phyloP scores from a whole-genome alignment of 1,140 invertebrate genomes.

The Homarus americanus region DNA sequence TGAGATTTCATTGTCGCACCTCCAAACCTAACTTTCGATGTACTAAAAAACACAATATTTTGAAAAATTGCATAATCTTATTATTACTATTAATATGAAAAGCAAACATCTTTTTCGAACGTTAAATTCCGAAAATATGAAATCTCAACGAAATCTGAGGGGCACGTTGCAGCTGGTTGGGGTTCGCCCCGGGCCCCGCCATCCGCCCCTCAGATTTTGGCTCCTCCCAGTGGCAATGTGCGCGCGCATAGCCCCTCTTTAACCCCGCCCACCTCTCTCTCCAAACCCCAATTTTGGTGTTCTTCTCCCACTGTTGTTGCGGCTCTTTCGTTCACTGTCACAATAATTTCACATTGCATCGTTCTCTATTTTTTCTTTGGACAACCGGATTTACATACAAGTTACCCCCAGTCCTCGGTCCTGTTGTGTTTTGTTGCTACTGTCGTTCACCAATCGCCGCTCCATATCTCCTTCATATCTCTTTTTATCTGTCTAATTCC shows the following conservation, averaged over 20 bases:
- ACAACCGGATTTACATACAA: conserved; percentile 9
- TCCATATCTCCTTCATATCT: neutral
- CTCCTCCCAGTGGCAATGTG: neutral
- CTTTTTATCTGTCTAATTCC: too few species aligned
- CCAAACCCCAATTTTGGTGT: conserved; percentile 41
- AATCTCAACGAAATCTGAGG: conserved; percentile 22
- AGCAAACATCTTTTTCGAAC: neutral
- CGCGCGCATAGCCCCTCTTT: conserved; percentile 10
- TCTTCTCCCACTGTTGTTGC: conserved; percentile 37
- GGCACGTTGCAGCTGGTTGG: conserved; percentile 27
- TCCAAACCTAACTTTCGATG: neutral
- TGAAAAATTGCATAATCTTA: neutral
- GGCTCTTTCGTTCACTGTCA: neutral
- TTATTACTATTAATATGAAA: too few species aligned
- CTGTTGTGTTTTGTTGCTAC: neutral
- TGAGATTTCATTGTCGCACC: neutral
- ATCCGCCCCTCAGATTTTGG: conserved; percentile 26
- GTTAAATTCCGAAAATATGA: conserved; percentile 15
- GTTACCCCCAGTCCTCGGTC: neutral
- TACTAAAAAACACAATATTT: too few species aligned
- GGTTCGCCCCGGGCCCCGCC: conserved; percentile 1
- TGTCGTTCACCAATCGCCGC: neutral
- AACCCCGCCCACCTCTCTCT: conserved; percentile 20
- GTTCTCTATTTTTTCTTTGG: neutral
- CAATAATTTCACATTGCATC: conserved; percentile 16